Conservation (phyloP, 2,888 invertebrate genomes). For the Hydriomena furcata region DNA sequence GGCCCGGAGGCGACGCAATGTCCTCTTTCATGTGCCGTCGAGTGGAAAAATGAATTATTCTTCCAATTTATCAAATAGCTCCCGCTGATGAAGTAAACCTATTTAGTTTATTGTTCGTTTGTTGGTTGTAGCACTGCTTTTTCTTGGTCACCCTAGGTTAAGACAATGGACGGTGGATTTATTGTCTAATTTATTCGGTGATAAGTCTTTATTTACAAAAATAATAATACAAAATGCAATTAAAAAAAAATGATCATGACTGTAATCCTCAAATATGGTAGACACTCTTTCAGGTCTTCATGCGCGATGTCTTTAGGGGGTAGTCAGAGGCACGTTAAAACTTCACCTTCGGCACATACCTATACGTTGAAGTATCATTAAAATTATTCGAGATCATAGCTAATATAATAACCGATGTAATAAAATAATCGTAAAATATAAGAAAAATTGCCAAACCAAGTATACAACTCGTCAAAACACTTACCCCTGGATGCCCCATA, state of each 20-base stretch:
- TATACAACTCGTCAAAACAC: slow-evolving; percentile 6
- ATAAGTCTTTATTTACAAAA: too few relatives aligned
- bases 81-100: slow-evolving; percentile 42
- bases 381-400: too few relatives aligned
- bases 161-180: too few relatives aligned
- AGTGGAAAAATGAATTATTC: slow-evolving; percentile 76
- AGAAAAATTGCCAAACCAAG: slow-evolving; percentile 2
- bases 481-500: slow-evolving; percentile 14
- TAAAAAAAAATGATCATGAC: too few relatives aligned
- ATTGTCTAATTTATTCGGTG: too few relatives aligned
- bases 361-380: too few relatives aligned
- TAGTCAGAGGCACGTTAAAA: too few relatives aligned
- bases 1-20: slow-evolving; percentile 31
- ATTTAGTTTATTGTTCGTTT: slow-evolving; percentile 48
- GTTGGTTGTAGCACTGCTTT: slow-evolving; percentile 28
- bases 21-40: slow-evolving; percentile 60
- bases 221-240: too few relatives aligned
- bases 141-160: slow-evolving; percentile 33
- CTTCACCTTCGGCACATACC: too few relatives aligned
- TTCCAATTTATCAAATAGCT: slow-evolving; percentile 67
- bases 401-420: not conserved
- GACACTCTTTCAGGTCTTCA: too few relatives aligned
- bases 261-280: too few relatives aligned
- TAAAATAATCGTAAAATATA: not conserved
- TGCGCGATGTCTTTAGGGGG: too few relatives aligned